A percentile compares a stretch with the other conserved stretches of the same genome.
Conservation (phyloP, 2,797 vertebrate species). For the Neopelma chrysocephalum region DNA sequence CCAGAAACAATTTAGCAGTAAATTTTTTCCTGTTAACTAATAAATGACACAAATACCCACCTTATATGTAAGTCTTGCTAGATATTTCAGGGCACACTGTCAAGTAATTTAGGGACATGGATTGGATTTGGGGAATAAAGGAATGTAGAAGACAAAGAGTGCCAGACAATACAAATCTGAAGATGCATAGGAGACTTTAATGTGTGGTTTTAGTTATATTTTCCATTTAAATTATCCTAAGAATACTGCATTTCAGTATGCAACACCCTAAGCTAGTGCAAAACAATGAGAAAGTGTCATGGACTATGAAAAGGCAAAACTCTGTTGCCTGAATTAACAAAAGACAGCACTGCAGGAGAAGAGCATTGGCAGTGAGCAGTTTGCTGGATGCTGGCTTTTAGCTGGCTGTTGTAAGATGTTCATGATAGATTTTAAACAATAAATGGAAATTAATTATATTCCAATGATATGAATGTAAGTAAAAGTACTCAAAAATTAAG, state of each 20-base stretch:
- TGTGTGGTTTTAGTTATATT: not conserved
- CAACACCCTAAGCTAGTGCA: not conserved
- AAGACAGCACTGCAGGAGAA: not conserved
- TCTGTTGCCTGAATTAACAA: not conserved
- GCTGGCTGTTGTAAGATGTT: not conserved
- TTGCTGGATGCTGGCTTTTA: not conserved
- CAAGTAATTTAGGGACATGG: not conserved
- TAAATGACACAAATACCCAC: not conserved
- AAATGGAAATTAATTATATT: not conserved
- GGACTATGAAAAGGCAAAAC: not conserved
- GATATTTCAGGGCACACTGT: not conserved
- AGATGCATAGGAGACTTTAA: not conserved
- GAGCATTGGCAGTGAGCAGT: not conserved
- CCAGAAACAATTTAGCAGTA: conserved; percentile 26
- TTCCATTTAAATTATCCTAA: not conserved
- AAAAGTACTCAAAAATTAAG: not conserved
- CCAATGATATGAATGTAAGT: not conserved
- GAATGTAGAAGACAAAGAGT: not conserved
- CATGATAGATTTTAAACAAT: not conserved
- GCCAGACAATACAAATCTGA: not conserved
- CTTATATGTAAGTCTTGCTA: not conserved
- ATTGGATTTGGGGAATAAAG: not conserved
- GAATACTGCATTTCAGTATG: not conserved
- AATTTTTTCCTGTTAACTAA: conserved; percentile 31
- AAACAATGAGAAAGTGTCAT: not conserved